These are phyloP conservation scores for Tauraco erythrolophus DNA, from an alignment of 2,113 vertebrate genomes.

Conservation along the genomic window DNA sequence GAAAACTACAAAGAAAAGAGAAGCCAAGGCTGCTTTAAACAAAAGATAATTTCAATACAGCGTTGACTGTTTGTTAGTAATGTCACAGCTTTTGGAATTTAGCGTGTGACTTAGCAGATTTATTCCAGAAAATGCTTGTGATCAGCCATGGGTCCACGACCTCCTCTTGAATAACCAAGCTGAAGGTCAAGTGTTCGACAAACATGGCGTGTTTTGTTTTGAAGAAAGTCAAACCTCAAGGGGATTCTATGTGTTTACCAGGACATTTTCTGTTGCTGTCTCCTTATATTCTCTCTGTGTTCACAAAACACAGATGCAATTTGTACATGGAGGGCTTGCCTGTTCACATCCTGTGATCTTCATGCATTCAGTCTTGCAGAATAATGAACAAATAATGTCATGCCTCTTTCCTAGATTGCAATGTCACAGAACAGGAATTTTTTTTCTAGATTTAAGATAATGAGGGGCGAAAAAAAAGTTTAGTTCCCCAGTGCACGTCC, in stretches of 20 bases:
- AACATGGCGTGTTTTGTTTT: background rate
- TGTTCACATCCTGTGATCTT: background rate
- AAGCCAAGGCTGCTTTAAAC: background rate
- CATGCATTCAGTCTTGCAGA: slow-evolving; percentile 11
- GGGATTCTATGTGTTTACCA: background rate
- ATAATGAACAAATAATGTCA: background rate
- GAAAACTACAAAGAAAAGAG: background rate
- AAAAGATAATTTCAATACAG: background rate
- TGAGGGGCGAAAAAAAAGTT: background rate
- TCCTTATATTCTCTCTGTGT: background rate
- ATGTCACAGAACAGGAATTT: background rate
- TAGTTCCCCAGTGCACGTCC: background rate
- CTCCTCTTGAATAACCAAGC: background rate
- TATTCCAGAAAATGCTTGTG: background rate
- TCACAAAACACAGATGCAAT: background rate
- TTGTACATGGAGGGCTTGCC: background rate
- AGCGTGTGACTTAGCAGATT: background rate
- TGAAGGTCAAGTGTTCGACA: background rate
- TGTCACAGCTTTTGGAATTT: background rate
- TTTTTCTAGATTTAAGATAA: background rate
- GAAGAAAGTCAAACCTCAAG: background rate
- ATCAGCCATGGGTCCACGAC: background rate
- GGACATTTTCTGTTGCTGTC: background rate
- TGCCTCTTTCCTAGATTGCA: background rate
- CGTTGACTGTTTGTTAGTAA: background rate